These are phyloP conservation scores for Phrynocephalus vlangalii DNA, from an alignment of 2,797 vertebrate species.

Conservation along the genomic window DNA sequence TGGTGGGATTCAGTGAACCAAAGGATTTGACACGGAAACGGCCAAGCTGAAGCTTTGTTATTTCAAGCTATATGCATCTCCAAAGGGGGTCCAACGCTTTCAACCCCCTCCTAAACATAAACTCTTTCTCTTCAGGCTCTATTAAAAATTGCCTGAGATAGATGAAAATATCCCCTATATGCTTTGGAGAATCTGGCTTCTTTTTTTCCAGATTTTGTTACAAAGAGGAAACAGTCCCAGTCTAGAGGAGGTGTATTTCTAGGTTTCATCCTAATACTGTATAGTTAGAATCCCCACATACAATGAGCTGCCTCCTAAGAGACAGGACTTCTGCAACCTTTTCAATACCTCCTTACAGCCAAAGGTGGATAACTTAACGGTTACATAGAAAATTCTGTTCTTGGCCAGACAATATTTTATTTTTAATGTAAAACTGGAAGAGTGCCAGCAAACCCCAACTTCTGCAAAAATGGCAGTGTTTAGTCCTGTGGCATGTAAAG, in stretches of 20 bases:
- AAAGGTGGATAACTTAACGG: neutral
- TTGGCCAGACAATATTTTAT: neutral
- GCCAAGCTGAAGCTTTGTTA: neutral
- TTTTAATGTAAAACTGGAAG: slow-evolving; percentile 9
- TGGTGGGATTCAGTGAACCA: neutral
- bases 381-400: neutral
- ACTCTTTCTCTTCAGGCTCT: neutral
- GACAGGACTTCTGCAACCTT: slow-evolving; percentile 6
- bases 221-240: neutral
- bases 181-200: slow-evolving; percentile 5
- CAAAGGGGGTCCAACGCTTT: neutral
- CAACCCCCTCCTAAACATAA: neutral
- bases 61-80: neutral
- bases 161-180: neutral
- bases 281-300: slow-evolving; percentile 14
- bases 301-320: slow-evolving; percentile 1
- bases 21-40: slow-evolving; percentile 11
- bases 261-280: neutral
- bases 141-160: slow-evolving; percentile 14
- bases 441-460: neutral
- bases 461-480: neutral
- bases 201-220: slow-evolving; percentile 15
- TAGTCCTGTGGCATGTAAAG: neutral
- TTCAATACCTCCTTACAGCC: neutral
- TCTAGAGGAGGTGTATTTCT: neutral